Evolutionary conservation across 2,888 invertebrate genomes (phyloP).

Genomic region (Drosophila siamana): DNA sequence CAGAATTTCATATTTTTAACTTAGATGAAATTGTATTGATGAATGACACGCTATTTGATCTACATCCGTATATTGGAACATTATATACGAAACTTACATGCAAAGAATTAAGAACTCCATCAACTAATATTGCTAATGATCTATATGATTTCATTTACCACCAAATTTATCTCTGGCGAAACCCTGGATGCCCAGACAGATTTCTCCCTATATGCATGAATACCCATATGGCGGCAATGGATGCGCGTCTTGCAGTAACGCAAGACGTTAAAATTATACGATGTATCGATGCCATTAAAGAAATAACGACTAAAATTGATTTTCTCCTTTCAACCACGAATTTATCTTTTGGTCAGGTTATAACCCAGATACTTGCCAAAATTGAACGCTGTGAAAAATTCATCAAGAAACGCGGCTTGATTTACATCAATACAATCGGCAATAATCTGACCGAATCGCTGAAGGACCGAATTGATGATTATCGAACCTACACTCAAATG

Average conservation of each 20-base stretch:
- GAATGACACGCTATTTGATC: background rate
- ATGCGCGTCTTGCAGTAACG: too few species aligned
- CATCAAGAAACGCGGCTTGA: background rate
- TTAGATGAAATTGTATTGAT: background rate
- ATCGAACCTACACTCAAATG: background rate
- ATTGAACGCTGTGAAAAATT: background rate
- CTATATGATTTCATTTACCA: too few species aligned
- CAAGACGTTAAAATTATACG: too few species aligned
- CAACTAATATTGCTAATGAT: background rate
- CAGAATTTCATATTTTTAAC: background rate
- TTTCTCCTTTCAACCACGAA: background rate
- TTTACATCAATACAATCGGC: constrained; percentile 5
- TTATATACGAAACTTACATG: background rate
- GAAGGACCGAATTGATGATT: background rate
- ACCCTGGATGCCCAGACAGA: too few species aligned
- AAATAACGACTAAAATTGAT: background rate
- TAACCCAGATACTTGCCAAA: background rate
- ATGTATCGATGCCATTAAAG: background rate
- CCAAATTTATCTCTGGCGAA: too few species aligned
- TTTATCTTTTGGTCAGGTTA: background rate
- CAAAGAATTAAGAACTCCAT: background rate
- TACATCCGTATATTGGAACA: background rate
- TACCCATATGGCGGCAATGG: too few species aligned
- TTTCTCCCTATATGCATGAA: too few species aligned
- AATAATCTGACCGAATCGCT: constrained; percentile 23